Evolutionary conservation across 2,113 vertebrate genomes (phyloP).

Genomic region (Neofelis nebulosa): DNA sequence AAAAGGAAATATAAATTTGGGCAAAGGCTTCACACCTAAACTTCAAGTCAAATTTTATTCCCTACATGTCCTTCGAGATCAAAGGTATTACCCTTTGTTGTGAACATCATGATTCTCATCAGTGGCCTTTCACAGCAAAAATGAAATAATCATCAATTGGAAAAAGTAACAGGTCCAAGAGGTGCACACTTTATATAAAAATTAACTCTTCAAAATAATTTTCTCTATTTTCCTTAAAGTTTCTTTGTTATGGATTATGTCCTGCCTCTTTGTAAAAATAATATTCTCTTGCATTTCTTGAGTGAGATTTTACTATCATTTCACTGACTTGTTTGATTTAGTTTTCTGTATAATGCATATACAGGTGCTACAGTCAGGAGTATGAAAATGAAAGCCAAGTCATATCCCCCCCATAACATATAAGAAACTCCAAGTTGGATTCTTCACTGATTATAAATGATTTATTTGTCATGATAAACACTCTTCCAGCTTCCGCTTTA

Average conservation of each 20-base stretch:
- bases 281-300: neutral
- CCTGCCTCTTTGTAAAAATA: neutral
- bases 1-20: constrained; percentile 30
- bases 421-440: neutral
- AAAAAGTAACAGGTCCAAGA: constrained; percentile 17
- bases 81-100: neutral
- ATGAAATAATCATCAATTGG: neutral
- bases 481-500: neutral
- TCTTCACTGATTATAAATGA: neutral
- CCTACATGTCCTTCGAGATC: neutral
- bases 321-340: neutral
- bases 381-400: neutral
- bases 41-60: constrained; percentile 41
- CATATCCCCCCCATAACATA: neutral
- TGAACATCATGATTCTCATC: neutral
- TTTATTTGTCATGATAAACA: neutral
- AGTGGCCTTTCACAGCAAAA: neutral
- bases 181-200: neutral
- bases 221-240: constrained; percentile 22
- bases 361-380: neutral
- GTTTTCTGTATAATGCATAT: neutral
- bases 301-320: constrained; percentile 16
- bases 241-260: neutral
- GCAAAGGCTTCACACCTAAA: constrained; percentile 10
- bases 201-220: neutral